phyloP scores from a whole-genome alignment of 35 echinoderm and acorn worm species.

The Holothuria glaberrima region DNA sequence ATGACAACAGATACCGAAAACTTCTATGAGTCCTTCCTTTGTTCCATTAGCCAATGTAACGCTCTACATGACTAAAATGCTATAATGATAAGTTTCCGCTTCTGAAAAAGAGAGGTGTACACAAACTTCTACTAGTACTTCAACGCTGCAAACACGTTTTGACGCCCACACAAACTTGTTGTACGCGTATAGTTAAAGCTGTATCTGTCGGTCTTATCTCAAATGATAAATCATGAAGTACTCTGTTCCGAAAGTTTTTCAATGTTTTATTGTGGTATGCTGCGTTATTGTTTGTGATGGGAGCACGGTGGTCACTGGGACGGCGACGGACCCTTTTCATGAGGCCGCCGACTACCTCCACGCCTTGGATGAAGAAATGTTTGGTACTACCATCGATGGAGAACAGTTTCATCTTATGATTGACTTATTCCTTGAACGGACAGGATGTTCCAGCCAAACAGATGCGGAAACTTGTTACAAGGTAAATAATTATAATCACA shows the following conservation, averaged over 20 bases:
- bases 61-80: no score
- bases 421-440: conserved; percentile 19
- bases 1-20: no score
- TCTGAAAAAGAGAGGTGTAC: no score
- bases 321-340: conserved; percentile 5
- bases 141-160: no score
- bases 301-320: not conserved
- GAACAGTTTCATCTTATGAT: conserved; percentile 29
- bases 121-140: no score
- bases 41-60: no score
- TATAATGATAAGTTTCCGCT: no score
- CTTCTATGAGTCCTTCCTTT: no score
- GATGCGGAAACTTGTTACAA: not conserved
- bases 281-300: no score
- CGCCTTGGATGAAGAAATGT: conserved; percentile 23
- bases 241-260: not conserved
- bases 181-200: no score
- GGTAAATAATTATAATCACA: not conserved
- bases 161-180: no score
- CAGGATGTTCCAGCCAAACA: not conserved
- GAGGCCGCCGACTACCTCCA: conserved; percentile 20
- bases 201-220: no score
- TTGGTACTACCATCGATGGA: not conserved
- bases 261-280: not conserved
- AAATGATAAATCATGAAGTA: not conserved